Evolutionary conservation across 2,888 invertebrate genomes (phyloP), one percentile per base, ranked within the genome.

Genomic region (Drosophila colorata): DNA sequence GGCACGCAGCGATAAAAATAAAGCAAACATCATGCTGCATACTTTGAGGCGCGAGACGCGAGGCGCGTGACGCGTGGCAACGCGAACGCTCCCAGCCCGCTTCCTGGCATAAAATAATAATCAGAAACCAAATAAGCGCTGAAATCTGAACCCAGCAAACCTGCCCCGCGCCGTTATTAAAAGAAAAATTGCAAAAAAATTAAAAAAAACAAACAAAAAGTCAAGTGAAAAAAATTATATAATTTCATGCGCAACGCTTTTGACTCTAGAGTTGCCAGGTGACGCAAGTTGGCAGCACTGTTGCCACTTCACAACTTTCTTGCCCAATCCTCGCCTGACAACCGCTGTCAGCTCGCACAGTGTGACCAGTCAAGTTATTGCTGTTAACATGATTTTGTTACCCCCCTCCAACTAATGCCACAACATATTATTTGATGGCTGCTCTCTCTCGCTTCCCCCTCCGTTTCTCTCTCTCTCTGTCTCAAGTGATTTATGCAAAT

Each of bases 41-140:
- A 77, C 84, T 83, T 86, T 63, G 69, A 74, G 83, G 86, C 77
- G 87, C 83, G 80, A 78, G 74, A 80, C 61, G 87, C 81, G 66
- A 78, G 65, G 66, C 59, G 87, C 83, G 80, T 76, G 74, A 80
- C 61, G 87, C 81, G 66, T 80, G 65, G 66, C 59, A 59, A 73
- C 61, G 33, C 4, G 13, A 1, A 56, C 41, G 37, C 48, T 52
- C 73, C 61, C 46, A 28, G 25, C 9, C 14, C 37, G 20, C 28
- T 57, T 40, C 51, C 23, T 18, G 18, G 81, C 86, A 90, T 88
- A 79, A 89, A 88, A 88, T 90, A 88, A 89, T 82, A 90, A 89
- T 87, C 80, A 86, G 77, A 88, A 79, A 73, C 80, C 78, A 82
- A 88, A 86, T 81, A 88, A 87, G 81, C 78, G 81, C 73, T 77